A percentile compares a stretch with the other conserved stretches of the same genome.
Conservation (phyloP, 1,140 invertebrate genomes). For the Formica exsecta region DNA sequence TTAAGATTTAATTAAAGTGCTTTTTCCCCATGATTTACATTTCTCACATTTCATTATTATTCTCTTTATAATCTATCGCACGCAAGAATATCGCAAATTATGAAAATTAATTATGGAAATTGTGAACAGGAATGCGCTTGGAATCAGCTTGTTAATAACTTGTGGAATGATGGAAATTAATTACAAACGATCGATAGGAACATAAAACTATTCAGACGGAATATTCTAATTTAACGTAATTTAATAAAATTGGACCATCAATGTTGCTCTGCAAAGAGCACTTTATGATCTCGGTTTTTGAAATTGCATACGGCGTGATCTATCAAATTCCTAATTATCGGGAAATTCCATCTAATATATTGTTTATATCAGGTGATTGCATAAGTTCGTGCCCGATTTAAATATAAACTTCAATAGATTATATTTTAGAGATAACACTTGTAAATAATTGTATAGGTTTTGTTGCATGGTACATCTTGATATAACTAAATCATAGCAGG, state of each 20-base stretch:
- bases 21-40: neutral
- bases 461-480: neutral
- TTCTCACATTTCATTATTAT: slow-evolving; percentile 4
- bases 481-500: neutral
- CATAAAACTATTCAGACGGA: slow-evolving; percentile 52
- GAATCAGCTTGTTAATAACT: slow-evolving; percentile 14
- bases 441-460: neutral
- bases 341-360: neutral
- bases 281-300: slow-evolving; percentile 17
- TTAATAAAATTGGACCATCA: slow-evolving; percentile 40
- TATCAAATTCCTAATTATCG: slow-evolving; percentile 28
- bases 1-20: neutral
- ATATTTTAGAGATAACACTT: too few relatives aligned
- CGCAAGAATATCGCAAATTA: neutral
- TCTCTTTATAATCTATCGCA: neutral
- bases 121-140: slow-evolving; percentile 31
- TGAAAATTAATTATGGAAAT: slow-evolving; percentile 49
- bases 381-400: too few relatives aligned
- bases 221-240: slow-evolving; percentile 58
- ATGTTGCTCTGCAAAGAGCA: neutral
- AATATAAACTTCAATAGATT: too few relatives aligned
- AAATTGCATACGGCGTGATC: slow-evolving; percentile 13
- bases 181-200: slow-evolving; percentile 33
- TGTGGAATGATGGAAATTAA: slow-evolving; percentile 53
- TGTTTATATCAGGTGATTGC: too few relatives aligned